phyloP scores from a whole-genome alignment of 2,113 vertebrate genomes.

The Phoenicopterus ruber region DNA sequence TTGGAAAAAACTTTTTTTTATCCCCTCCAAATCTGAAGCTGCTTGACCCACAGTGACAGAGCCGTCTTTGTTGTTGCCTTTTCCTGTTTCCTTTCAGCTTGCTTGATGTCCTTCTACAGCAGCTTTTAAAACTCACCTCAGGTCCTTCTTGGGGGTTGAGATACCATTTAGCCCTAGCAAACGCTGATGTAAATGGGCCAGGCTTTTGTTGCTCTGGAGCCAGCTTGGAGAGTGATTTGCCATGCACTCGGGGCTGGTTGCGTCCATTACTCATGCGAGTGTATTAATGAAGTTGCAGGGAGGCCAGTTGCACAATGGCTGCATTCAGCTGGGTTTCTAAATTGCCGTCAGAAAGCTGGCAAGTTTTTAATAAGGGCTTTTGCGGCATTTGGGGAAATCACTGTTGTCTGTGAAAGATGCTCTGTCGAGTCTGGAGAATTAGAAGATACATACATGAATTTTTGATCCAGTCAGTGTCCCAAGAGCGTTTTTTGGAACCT shows the following conservation, averaged over 20 bases:
- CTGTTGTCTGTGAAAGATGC: not conserved
- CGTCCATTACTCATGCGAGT: not conserved
- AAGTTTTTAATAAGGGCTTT: not conserved
- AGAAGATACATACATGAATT: not conserved
- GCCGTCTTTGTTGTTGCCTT: not conserved
- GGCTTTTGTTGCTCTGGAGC: not conserved
- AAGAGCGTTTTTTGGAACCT: not conserved
- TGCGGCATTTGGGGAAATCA: not conserved
- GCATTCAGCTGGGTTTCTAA: conserved; percentile 16
- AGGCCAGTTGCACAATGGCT: conserved; percentile 6
- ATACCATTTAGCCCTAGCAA: not conserved
- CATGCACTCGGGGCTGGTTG: not conserved
- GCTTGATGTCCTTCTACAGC: not conserved
- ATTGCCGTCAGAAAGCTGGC: not conserved
- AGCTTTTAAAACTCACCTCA: conserved; percentile 36
- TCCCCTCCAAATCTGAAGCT: not conserved
- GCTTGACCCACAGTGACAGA: not conserved
- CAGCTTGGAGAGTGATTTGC: not conserved
- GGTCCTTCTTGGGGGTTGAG: not conserved
- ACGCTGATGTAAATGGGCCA: not conserved
- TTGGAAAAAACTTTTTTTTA: not conserved
- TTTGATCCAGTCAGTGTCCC: not conserved
- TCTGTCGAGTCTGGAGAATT: not conserved
- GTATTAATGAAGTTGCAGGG: conserved; percentile 32
- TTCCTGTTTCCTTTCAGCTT: not conserved